Base-by-base conservation (phyloP, 2,797 vertebrate species). In the Novumbra hubbsi region DNA sequence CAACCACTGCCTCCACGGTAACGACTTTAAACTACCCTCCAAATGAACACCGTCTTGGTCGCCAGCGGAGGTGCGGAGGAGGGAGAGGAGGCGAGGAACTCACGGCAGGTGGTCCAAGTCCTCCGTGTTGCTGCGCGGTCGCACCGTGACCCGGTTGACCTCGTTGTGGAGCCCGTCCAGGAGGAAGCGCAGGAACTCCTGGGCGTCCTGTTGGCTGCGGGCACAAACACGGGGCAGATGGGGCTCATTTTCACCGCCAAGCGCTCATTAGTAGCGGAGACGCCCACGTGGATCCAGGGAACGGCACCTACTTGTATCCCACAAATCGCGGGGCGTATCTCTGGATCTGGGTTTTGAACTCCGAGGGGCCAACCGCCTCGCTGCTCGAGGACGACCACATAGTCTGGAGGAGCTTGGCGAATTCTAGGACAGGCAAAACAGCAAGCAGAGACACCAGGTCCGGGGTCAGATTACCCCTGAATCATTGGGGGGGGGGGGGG, bases 311-410 rank as follows among this genome's bases (percentile, higher is more conserved):
- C 98, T 97, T 99, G 92, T 99, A 99, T 84, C 98, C 97, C 0
- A 99, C 95, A 0, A 99, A 99, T 92, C 98, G 94, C 0, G 98
- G 97, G 0, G 97, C 98, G 0, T 96, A 99, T 97, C 96, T 95
- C 94, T 99, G 97, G 88, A 99, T 99, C 93, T 99, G 98, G 0
- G 95, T 98, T 91, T 99, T 99, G 89, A 99, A 99, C 80, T 99
- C 97, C 0, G 96, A 98, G 0, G 98, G 98, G 84, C 96, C 97
- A 89, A 99, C 95, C 0, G 95, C 95, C 0, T 98, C 98, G 0
- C 95, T 95, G 89, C 94, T 94, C 49, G 95, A 94, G 0, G 95
- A 96, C 3, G 96, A 96, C 98, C 98, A 99, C 88, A 99, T 92
- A 63, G 95, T 93, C 91, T 98, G 97, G n/a, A 98, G 93, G 84